Evolutionary conservation across 2,888 invertebrate species (phyloP), one percentile per base, ranked within the genome.

Genomic region (Salpingus planirostris): DNA sequence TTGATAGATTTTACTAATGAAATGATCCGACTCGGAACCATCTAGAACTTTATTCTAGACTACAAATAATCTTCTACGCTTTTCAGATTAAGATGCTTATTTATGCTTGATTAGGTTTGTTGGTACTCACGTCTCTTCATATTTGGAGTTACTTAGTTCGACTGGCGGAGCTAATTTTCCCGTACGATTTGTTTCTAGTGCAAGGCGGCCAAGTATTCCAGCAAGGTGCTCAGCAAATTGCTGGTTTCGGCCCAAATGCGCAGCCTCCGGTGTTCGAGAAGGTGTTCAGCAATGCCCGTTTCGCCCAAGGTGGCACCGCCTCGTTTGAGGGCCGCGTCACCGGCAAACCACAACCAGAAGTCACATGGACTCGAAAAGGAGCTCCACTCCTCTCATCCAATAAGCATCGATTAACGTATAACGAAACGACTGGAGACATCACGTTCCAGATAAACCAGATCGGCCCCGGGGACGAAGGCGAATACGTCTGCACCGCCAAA

Each of bases 241-340:
- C 67, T 40, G 66, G 68, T 28, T 70, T 71, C 49, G 70, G 75
- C 58, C 81, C 83, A 40, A 82, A 84, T 51, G 85, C 84, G 45
- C 84, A 90, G 44, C 92, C 93, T 36, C 93, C 93, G 44, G 86
- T 93, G 49, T 91, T 95, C 67, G 92, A 93, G 68, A 89, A 91
- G 67, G 89, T 93, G 60, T 92, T 92, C 66, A 85, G 85, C 66
- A 91, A 91, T 68, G 90, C 91, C 47, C 79, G 91, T 60, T 91
- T 92, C 66, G 91, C 91, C 40, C 91, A 92, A 71, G 93, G 93
- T 47, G 91, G 90, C 29, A 86, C 89, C 61, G 92, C 91, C 31
- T 74, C 85, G 51, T 93, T 95, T 62, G 92, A 95, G 67, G 92
- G 93, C 26, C 80, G 84, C 52, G 81, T 95, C 21, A 76, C 82